Conservation (phyloP, 2,113 vertebrate species). For the Opisthocomus hoazin region DNA sequence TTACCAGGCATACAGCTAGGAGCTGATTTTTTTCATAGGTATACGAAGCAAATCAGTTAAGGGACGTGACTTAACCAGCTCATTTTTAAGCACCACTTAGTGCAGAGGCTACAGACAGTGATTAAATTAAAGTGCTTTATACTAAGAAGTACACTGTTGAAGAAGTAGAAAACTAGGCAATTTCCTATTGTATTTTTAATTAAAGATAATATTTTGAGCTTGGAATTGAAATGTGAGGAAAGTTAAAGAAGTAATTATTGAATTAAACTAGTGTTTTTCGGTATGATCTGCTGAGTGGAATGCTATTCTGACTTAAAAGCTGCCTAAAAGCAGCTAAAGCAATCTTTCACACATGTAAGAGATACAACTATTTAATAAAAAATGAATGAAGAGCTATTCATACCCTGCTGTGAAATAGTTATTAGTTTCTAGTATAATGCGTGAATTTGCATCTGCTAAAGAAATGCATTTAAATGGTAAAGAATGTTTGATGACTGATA, state of each 20-base stretch:
- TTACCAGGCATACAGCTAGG: not conserved
- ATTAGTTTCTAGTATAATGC: not conserved
- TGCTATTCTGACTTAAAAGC: constrained; percentile 16
- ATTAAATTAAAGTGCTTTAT: constrained; percentile 2
- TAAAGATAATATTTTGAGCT: constrained; percentile 13
- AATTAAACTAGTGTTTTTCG: constrained; percentile 6
- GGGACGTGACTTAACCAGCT: not conserved
- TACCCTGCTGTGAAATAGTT: constrained; percentile 24
- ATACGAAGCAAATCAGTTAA: not conserved
- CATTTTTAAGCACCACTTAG: not conserved
- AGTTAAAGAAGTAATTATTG: not conserved
- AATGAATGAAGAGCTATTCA: constrained; percentile 21
- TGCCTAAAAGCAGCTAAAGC: not conserved
- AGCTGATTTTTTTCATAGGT: not conserved
- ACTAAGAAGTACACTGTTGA: not conserved
- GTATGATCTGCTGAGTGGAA: not conserved
- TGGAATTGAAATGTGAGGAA: not conserved
- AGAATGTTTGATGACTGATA: not conserved
- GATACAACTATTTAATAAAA: constrained; percentile 56
- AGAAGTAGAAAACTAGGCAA: not conserved
- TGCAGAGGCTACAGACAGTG: not conserved
- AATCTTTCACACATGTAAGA: constrained; percentile 39
- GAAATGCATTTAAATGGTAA: not conserved
- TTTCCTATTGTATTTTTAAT: constrained; percentile 20
- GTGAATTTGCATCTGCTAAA: not conserved